Evolutionary conservation across 2,888 invertebrate species (phyloP), one percentile per base, ranked within the genome.

Genomic region (Andrena minutula): DNA sequence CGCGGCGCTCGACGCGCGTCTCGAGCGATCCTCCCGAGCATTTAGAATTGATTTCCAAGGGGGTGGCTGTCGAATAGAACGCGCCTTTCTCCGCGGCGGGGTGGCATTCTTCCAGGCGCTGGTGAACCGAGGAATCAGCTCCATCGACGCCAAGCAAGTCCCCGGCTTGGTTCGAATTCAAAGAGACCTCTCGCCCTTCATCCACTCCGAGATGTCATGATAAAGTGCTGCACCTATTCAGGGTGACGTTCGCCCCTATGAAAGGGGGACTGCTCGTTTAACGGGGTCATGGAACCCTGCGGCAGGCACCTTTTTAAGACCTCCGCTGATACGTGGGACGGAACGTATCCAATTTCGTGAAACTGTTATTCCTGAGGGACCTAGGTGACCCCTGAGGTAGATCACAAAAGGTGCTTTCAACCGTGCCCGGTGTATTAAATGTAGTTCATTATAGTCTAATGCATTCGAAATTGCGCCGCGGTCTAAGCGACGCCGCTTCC

Each of bases 281-380:
- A 79, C 16, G 63, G 82, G 87, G 87, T 88, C 88, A 58, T 84
- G 64, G 89, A 88, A 86, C 88, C 66, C 79, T 76, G 56, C 66
- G 35, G 35, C 53, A 10, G 79, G 63, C 70, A 65, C 53, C 77
- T 82, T 83, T 79, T 26, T 65, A 41, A 41, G 74, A 35, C 71
- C 56, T 16, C 28, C 66, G 69, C 23, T 60, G 79, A 82, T 72
- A 79, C 75, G 77, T 80, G 79, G 80, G 83, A 85, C 81, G 81
- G 41, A 79, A 81, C 81, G 80, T 83, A 80, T 87, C 83, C 83
- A 87, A 85, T 88, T 87, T 87, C 83, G 82, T 87, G 79, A 75
- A 85, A 85, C 76, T 79, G 79, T 87, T 87, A 75, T 81, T 65
- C 63, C 72, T 26, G 23, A 12, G 51, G 58, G 61, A 47, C 51